Evolutionary conservation across 2,797 vertebrate genomes (phyloP), one percentile per base, ranked within the genome.

Genomic region (Parauchenoglanis ngamensis): DNA sequence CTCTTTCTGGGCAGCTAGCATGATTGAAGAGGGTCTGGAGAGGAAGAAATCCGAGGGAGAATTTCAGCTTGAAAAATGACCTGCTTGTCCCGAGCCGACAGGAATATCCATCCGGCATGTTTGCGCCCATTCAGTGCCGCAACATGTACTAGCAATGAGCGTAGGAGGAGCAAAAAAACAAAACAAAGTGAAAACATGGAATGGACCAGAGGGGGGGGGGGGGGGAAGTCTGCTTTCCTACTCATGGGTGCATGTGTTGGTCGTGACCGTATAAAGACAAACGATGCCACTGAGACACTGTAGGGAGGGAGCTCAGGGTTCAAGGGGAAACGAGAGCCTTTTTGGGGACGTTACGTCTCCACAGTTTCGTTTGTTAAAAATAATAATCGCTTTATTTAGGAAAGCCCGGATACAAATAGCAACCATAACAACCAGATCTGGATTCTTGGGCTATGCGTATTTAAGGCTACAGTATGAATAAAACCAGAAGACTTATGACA

Each of bases 261-360:
- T 90, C 68, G 88, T 92, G 91, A 92, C 90, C 90, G 90, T 92
- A 92, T 92, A 92, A 92, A 92, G 91, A 92, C 91, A 92, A 90
- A 92, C 84, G 90, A 87, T 92, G 89, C 90, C 91, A 90, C 72
- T 65, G 91, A 91, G 91, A 90, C 90, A 3, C 8, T 65, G 11
- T 31, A 57, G 54, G 52, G 78, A 40, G 65, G 77, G 86, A 75
- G 85, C n/a, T 31, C 63, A 46, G 59, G 73, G 79, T 81, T 87
- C 57, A 82, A 73, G 78, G 85, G 78, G 78, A 88, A 89, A 83
- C 80, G 52, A 88, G 88, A 70, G 67, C 72, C 12, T 76, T 73
- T 86, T 88, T 88, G 78, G 31, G 84, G 76, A 65, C 78, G 28
- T 87, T 87, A 68, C 72, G 3, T 65, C 75, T 65, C 76, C 76